These are phyloP conservation scores for Monochamus alternatus DNA, from an alignment of 2,888 invertebrate genomes.

Conservation along the genomic window DNA sequence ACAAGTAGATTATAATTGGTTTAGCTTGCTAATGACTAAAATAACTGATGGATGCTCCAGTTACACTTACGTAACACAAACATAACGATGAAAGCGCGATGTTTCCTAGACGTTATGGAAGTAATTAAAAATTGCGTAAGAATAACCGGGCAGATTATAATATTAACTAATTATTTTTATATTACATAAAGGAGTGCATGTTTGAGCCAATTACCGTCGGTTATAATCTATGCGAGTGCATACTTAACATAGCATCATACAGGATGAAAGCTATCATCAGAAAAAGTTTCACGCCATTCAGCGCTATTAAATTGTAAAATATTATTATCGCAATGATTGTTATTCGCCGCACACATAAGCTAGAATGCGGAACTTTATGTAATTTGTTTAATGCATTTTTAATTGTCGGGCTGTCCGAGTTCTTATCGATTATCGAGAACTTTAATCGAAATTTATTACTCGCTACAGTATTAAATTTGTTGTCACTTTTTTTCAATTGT, in stretches of 20 bases:
- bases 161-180: conserved; percentile 52
- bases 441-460: not conserved
- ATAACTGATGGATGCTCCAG: conserved; percentile 30
- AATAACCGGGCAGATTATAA: conserved; percentile 38
- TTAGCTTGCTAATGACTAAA: conserved; percentile 12
- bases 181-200: conserved; percentile 53
- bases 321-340: conserved; percentile 48
- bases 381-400: conserved; percentile 45
- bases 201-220: conserved; percentile 49
- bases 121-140: conserved; percentile 41
- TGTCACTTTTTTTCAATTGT: too few relatives aligned
- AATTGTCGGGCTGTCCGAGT: not conserved
- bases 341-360: conserved; percentile 44
- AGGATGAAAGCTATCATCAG: conserved; percentile 56
- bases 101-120: conserved; percentile 38
- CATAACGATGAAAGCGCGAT: conserved; percentile 27
- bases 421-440: not conserved
- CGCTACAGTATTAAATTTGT: too few relatives aligned
- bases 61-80: conserved; percentile 26
- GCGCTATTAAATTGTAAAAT: conserved; percentile 51
- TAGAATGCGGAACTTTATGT: conserved; percentile 51
- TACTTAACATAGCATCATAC: conserved; percentile 51
- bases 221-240: conserved; percentile 53
- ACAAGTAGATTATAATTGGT: conserved; percentile 8
- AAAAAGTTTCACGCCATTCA: conserved; percentile 59